A percentile compares a stretch with the other conserved stretches of the same genome.
These are phyloP conservation scores for Anaspis maculata DNA, from an alignment of 2,888 invertebrate genomes.

Conservation along the genomic window DNA sequence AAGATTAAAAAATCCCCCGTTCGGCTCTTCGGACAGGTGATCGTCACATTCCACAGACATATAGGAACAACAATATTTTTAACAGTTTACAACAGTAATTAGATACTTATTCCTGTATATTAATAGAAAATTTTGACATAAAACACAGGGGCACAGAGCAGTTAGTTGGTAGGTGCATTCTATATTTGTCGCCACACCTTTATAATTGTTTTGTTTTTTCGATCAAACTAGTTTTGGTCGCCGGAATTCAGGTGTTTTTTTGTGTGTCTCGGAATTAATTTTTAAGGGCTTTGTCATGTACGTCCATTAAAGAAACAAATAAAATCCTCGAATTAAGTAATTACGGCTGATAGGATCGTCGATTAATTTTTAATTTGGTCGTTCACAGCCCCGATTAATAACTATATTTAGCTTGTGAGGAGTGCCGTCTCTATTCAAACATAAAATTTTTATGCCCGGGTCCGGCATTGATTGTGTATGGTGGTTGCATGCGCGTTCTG, in stretches of 20 bases:
- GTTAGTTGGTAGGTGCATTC: constrained; percentile 10
- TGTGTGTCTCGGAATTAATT: constrained; percentile 8
- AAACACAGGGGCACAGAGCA: constrained; percentile 4
- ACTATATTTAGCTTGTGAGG: not conserved
- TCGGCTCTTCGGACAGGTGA: constrained; percentile 11
- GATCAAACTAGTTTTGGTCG: not conserved
- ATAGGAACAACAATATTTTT: constrained; percentile 17
- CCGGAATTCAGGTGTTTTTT: constrained; percentile 7
- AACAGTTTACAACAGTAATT: constrained; percentile 21
- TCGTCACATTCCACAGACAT: constrained; percentile 19
- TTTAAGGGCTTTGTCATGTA: constrained; percentile 10
- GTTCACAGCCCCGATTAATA: not conserved
- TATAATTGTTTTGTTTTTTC: not conserved
- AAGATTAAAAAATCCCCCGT: not conserved
- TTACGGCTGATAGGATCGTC: constrained; percentile 7
- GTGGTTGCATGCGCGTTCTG: constrained; percentile 1
- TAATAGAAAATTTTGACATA: constrained; percentile 9
- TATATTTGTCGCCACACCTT: not conserved
- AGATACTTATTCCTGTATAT: constrained; percentile 14
- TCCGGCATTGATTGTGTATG: not conserved
- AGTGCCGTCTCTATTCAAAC: not conserved
- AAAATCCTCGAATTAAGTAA: constrained; percentile 11
- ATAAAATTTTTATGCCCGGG: constrained; percentile 4
- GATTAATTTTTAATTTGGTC: constrained; percentile 2
- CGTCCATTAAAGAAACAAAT: constrained; percentile 7